Base-by-base conservation (phyloP, 1,140 invertebrate genomes). In the Drosophila pandora region DNA sequence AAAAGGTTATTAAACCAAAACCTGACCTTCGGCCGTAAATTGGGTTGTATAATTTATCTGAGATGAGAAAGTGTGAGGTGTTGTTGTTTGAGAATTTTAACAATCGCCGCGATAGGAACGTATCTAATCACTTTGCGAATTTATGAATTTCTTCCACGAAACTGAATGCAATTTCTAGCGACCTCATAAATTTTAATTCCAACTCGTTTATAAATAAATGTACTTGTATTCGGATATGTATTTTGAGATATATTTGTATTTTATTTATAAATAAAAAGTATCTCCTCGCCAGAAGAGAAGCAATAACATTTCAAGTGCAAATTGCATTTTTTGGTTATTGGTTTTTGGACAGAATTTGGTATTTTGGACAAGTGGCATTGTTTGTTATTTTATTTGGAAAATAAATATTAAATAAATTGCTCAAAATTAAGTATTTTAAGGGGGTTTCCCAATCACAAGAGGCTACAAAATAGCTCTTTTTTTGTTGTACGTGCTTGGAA, bases 401-500 rank as follows among this genome's bases (percentile, higher is more conserved):
- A 65, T 54, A 47, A 54, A 54, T 47, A 53, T 50, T 37, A 55
- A 53, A 47, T 65, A 54, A 47, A 64, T 37, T 55, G 49, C 4
- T 25, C 56, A 13, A 17, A 17, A 17, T 17, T 17, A 17, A 17
- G 17, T 17, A 17, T 17, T 17, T 17, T 17, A 17, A 17, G 17
- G 17, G 17, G 17, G 17, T 17, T 17, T 17, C 17, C 17, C 17
- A 17, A 17, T 17, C 17, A 17, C 0, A 17, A 17, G 17, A 17
- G 17, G 17, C 17, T 17, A 17, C 0, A 17, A 17, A 17, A 17
- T 0, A 17, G 17, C 17, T 17, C 17, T 17, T 17, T n/a, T n/a
- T n/a, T n/a, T 69, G 32, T 56, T 69, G 63, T 69, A 69, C 63
- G 65, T 69, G 65, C 56, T 69, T 69, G 21, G 50, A 39, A 30